Base-by-base conservation (phyloP, 2,113 vertebrate genomes). In the Piprites chloris region DNA sequence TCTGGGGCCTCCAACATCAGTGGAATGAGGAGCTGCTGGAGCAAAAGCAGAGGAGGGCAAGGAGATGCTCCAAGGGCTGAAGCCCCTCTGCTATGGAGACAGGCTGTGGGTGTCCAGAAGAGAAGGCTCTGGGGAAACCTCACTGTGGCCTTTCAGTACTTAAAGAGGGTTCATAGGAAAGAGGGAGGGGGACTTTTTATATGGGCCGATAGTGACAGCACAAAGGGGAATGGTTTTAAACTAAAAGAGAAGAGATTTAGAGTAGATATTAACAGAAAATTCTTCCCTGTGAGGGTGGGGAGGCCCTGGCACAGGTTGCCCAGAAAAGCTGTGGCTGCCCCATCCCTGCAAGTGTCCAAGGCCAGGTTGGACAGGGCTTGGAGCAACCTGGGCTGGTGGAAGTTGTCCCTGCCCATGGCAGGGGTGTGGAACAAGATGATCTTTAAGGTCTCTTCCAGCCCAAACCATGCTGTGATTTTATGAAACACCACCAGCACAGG, bases 311-410 rank as follows among this genome's bases (percentile, higher is more conserved):
- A 59, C 28, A 81, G 50, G 16, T 0, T 63, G 42, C 14, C 21
- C 39, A 73, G 24, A 66, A 50, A 1, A 80, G 50, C 58, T 88
- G 76, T 27, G 50, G 58, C 24, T 72, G 49, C 14, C 18, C 37
- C 59, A 73, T 37, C 59, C 27, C 42, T 73, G 37, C 17, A 8
- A 73, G 9, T 23, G 27, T 6, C 2, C 14, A 33, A 66, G 27
- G 11, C 1, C 68, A 44, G 37, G 18, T 0, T 73, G 59, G 33
- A 50, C 0, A 0, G 35, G 76, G 35, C 42, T 66, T 65, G 59
- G 35, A 73, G 17, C 18, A 11, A 0, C 5, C 52, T 37, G 68
- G 59, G 1, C 0, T 0, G 20, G 37, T 28, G 52, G 0, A 44
- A 44, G 6, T 0, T 66, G 50, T 13, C 44, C 50, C 67, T 49